A percentile compares a stretch with the other conserved stretches of the same genome.
Evolutionary conservation across 2,888 invertebrate genomes (phyloP).

Genomic region (Oxystoma pomonae): DNA sequence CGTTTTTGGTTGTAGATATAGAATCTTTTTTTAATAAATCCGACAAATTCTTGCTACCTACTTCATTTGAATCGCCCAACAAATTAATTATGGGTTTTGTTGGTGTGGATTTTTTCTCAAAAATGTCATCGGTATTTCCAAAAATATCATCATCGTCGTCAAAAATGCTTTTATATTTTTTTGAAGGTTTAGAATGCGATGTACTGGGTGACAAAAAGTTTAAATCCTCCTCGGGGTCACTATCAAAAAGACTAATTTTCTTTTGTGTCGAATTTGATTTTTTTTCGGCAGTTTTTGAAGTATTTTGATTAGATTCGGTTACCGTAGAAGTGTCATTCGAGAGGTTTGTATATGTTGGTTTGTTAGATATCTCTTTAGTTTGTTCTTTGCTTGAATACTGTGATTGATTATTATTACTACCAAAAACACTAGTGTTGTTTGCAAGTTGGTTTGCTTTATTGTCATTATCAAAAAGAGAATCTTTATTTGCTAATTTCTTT

Average conservation of each 20-base stretch:
- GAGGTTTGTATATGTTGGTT: neutral
- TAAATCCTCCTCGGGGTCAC: neutral
- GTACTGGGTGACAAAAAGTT: conserved; percentile 3
- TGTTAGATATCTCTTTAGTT: neutral
- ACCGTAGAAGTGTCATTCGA: neutral
- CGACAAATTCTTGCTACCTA: neutral
- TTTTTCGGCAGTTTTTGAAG: neutral
- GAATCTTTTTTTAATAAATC: neutral
- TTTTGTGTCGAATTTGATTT: neutral
- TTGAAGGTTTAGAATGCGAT: neutral
- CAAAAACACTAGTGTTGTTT: conserved; percentile 26
- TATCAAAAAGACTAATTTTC: conserved; percentile 9
- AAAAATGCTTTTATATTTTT: conserved; percentile 1
- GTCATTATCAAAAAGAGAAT: conserved; percentile 15
- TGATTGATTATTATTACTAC: neutral
- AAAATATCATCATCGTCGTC: conserved; percentile 8
- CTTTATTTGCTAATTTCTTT: conserved; percentile 31
- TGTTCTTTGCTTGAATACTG: neutral
- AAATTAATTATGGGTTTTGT: neutral
- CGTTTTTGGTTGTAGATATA: neutral
- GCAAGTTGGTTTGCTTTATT: conserved; percentile 32
- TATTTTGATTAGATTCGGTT: too few relatives aligned
- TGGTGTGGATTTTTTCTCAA: neutral
- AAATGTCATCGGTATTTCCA: neutral
- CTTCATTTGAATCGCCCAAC: neutral